A percentile compares a stretch with the other conserved stretches of the same genome.
Evolutionary conservation across 2,797 vertebrate species (phyloP).

Genomic region (Rhadinocentrus ornatus): DNA sequence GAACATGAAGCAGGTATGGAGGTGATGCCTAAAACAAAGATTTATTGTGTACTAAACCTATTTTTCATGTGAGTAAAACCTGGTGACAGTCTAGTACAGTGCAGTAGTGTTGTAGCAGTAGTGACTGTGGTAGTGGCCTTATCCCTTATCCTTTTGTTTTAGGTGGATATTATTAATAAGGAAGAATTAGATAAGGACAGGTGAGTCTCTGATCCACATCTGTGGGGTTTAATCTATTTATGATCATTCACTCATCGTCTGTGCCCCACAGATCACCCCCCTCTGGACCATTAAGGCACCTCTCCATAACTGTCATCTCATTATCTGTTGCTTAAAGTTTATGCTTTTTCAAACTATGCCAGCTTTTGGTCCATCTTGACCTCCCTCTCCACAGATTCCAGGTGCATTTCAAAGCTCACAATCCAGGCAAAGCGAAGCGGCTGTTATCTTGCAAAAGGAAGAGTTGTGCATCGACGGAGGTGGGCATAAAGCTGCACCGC

Average conservation of each 20-base stretch:
- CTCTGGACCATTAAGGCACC: conserved; percentile 56
- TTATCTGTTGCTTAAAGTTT: conserved; percentile 21
- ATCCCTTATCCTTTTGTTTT: conserved; percentile 84
- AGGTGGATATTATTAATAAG: conserved; percentile 86
- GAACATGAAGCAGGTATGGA: conserved; percentile 86
- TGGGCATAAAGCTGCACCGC: conserved; percentile 86
- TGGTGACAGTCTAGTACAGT: conserved; percentile 59
- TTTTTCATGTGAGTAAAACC: conserved; percentile 21
- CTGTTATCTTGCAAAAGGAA: conserved; percentile 87
- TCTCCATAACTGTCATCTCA: conserved; percentile 54
- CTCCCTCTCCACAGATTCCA: conserved; percentile 82
- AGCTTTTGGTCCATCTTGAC: background rate
- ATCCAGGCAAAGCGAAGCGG: conserved; percentile 83
- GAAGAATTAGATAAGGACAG: conserved; percentile 85
- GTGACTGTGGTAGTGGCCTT: conserved; percentile 66
- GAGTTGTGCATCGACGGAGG: conserved; percentile 79
- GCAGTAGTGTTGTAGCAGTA: conserved; percentile 49
- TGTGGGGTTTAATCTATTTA: conserved; percentile 51
- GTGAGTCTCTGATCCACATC: conserved; percentile 77
- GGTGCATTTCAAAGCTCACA: conserved; percentile 85
- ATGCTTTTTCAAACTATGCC: background rate
- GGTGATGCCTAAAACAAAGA: background rate
- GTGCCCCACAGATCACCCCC: conserved; percentile 57
- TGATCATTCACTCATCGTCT: conserved; percentile 45
- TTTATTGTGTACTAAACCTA: conserved; percentile 26